Base-by-base conservation (phyloP, 2,888 invertebrate genomes). In the Acleris sparsana region DNA sequence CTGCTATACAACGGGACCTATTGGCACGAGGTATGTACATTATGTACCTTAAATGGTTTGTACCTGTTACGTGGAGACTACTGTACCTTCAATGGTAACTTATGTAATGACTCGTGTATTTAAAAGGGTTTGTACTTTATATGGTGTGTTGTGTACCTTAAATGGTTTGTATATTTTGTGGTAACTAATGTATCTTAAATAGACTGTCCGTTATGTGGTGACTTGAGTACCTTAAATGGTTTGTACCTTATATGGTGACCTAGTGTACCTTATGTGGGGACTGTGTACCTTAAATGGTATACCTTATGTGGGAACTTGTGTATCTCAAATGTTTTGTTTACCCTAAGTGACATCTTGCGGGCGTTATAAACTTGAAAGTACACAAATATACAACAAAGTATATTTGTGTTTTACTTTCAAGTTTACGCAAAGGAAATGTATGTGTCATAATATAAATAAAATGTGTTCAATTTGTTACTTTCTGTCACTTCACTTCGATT, bases 11-110 rank as follows among this genome's bases (percentile, higher is more conserved):
- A 93, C 64, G 87, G 92, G 1, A 84, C 86, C 52, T 87, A 92
- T 69, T 94, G 93, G 94, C 87, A 93, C 68, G 93, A 94, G 89
- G 94, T 94, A 79, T 70, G 61, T 43, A 55, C 29, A 0, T 39
- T 39, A 53, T 39, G 43, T 55, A 43, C n/a, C n/a, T n/a, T n/a
- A n/a, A 5, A 29, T 29, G 29, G 11, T n/a, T 44, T n/a, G 11
- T 39, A 55, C 16, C 3, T 4, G 43, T 44, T 44, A 44, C 5
- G 13, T 16, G 43, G n/a, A n/a, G 5, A 2, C 44, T 44, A 2
- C n/a, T n/a, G 44, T 55, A 43, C 33, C 56, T 46, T n/a, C n/a
- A n/a, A n/a, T n/a, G n/a, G n/a, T n/a, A n/a, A n/a, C n/a, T n/a
- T 48, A n/a, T 53, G 39, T 20, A 4, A 2, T 13, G n/a, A 16